Conservation (phyloP, 35 echinoderm and acorn worm species). For the Eucidaris tribuloides region DNA sequence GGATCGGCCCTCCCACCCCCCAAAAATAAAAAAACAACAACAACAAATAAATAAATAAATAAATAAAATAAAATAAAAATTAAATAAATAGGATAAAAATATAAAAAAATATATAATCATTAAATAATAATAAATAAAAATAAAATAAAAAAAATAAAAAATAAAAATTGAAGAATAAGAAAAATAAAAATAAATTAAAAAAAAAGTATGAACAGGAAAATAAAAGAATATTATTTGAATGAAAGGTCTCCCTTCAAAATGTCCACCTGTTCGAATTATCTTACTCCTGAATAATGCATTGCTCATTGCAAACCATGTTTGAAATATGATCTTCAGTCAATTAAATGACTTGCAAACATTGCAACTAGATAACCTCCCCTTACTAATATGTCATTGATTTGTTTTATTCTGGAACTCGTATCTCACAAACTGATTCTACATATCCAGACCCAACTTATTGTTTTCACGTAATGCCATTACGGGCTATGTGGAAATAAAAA, state of each 20-base stretch:
- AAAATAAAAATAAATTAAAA: neutral
- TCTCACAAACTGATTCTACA: too few species aligned
- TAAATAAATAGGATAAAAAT: neutral
- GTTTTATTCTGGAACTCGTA: too few species aligned
- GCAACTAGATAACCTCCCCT: neutral
- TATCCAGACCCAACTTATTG: too few species aligned
- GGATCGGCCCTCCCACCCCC: too few species aligned
- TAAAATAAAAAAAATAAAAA: neutral
- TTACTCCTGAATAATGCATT: neutral
- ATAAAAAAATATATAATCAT: neutral
- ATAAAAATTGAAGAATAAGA: neutral
- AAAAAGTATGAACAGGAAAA: neutral
- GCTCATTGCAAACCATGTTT: neutral
- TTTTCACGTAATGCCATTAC: too few species aligned
- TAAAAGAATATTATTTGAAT: neutral
- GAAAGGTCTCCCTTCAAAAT: neutral
- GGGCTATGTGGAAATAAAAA: too few species aligned
- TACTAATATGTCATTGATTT: too few species aligned
- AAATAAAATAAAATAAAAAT: neutral
- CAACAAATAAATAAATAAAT: neutral
- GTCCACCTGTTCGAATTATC: neutral
- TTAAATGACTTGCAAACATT: neutral
- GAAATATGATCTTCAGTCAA: neutral
- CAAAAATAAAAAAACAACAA: neutral
- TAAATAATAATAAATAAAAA: neutral